Conservation (phyloP, 2,888 invertebrate species). For the Tetranychus truncatus region DNA sequence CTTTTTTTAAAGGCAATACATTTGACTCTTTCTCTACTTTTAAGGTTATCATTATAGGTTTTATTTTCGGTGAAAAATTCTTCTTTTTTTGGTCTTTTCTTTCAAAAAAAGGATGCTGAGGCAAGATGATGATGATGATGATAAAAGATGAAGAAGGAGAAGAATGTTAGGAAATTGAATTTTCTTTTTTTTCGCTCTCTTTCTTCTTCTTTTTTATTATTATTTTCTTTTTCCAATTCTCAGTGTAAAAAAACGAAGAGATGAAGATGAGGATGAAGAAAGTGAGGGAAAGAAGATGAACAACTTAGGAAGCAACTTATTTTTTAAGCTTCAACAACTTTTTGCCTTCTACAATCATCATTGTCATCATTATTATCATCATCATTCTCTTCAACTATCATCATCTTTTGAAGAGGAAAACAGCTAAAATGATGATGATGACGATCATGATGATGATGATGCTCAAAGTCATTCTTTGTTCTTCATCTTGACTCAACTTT, state of each 20-base stretch:
- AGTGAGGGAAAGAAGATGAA: background rate
- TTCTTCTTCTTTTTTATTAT: background rate
- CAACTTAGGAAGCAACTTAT: background rate
- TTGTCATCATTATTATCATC: background rate
- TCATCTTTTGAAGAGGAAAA: background rate
- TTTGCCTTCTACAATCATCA: background rate
- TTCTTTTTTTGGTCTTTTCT: background rate
- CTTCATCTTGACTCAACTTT: background rate
- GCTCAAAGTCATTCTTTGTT: background rate
- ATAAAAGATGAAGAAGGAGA: background rate
- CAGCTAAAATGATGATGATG: no score
- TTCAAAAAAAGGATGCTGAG: background rate
- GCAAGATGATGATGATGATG: background rate
- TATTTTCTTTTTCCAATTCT: no score
- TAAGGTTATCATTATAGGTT: background rate
- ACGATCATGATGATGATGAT: background rate
- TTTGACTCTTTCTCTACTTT: background rate
- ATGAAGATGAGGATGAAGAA: background rate
- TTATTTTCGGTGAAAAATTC: background rate
- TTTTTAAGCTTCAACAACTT: slow-evolving; percentile 1
- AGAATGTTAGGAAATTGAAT: slow-evolving; percentile 1
- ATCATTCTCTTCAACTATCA: background rate
- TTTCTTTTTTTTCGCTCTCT: background rate
- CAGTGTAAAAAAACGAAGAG: background rate
- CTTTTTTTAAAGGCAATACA: background rate